Evolutionary conservation across 2,113 vertebrate species (phyloP).

Genomic region (Fukomys damarensis): DNA sequence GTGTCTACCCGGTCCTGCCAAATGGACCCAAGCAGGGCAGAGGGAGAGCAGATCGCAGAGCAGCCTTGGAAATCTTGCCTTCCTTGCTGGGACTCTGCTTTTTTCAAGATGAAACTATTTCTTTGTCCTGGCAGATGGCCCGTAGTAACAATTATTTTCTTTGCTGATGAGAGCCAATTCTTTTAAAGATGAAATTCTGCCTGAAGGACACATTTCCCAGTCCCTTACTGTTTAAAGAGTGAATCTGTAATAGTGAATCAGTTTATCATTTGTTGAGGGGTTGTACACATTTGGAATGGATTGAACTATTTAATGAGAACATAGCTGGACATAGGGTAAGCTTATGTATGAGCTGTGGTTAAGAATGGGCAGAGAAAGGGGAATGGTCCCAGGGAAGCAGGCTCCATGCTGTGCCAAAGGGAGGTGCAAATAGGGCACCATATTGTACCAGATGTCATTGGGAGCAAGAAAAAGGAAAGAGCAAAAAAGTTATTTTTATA

Average conservation of each 20-base stretch:
- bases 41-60: no score
- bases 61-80: no score
- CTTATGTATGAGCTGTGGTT: no score
- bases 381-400: neutral
- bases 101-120: conserved; percentile 47
- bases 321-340: no score
- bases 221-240: neutral
- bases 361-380: neutral
- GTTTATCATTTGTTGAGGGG: neutral
- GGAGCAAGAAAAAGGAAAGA: neutral
- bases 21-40: no score
- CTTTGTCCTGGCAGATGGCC: conserved; percentile 56
- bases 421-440: rapidly evolving
- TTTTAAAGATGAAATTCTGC: conserved; percentile 46
- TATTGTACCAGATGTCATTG: neutral
- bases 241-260: neutral
- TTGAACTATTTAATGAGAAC: neutral
- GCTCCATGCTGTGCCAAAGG: neutral
- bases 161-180: conserved; percentile 13
- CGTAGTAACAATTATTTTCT: neutral
- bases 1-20: no score
- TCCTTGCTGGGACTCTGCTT: no score
- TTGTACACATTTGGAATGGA: neutral
- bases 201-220: neutral
- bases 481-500: rapidly evolving